Evolutionary conservation across 2,888 invertebrate species (phyloP).

Genomic region (Blastobasis lacticolella): DNA sequence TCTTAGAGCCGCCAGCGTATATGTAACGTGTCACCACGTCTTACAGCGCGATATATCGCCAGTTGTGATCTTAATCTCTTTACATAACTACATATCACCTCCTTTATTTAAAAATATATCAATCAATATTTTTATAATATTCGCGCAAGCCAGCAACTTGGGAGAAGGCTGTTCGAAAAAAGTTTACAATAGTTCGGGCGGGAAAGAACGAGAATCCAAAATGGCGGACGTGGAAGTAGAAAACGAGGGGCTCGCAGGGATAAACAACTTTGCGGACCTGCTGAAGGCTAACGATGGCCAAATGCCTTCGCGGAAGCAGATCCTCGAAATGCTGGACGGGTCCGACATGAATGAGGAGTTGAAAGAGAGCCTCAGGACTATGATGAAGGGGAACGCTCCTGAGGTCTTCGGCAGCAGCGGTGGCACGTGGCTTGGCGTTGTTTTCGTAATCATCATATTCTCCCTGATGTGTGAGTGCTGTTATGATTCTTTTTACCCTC

Average conservation of each 20-base stretch:
- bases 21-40: not conserved
- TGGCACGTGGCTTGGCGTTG: conserved; percentile 35
- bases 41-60: not conserved
- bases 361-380: conserved; percentile 70
- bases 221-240: conserved; percentile 31
- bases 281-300: conserved; percentile 44
- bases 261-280: conserved; percentile 37
- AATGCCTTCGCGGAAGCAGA: conserved; percentile 67
- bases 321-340: conserved; percentile 73
- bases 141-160: too few relatives aligned
- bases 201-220: conserved; percentile 6
- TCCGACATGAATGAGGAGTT: conserved; percentile 77
- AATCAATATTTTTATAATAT: too few relatives aligned
- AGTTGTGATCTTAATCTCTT: not conserved
- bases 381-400: conserved; percentile 60
- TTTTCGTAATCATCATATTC: conserved; percentile 46
- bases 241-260: conserved; percentile 10
- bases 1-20: not conserved
- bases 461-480: conserved; percentile 45
- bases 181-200: not conserved
- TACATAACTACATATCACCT: not conserved
- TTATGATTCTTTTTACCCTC: too few relatives aligned
- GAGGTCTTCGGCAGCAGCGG: conserved; percentile 43
- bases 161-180: too few relatives aligned
- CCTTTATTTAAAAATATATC: not conserved